Base-by-base conservation (phyloP, 1,140 invertebrate genomes). In the Globodera rostochiensis region DNA sequence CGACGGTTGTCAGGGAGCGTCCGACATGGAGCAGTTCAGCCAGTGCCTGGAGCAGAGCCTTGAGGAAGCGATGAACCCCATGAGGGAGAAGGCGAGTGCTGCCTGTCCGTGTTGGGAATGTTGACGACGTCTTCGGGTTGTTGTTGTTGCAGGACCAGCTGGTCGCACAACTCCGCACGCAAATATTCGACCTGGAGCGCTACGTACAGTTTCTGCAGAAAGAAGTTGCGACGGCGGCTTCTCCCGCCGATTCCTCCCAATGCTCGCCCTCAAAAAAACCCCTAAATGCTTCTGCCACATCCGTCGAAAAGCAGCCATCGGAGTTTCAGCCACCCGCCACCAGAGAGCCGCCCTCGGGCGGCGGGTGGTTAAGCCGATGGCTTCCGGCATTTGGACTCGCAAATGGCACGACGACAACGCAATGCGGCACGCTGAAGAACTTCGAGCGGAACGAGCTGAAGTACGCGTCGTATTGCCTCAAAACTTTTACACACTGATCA, bases 191-290 rank as follows among this genome's bases (percentile, higher is more conserved):
- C 91, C 92, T 99, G 89, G 97, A 99, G 90, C 93, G 96, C 81
- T 99, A 98, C 90, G 98, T 99, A 87, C 93, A 95, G 86, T 96
- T 98, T 88, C 92, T 99, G 79, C 97, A 98, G 93, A 94, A 93
- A 90, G 93, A 91, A 78, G 74, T 73, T 0, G 47, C 60, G 19
- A 53, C 25, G 45, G 15, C 25, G 3, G n/a, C 9, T 9, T 25
- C 45, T 82, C 49, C 70, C 45, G 80, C n/a, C 50, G 25, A n/a
- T 8, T 77, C n/a, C 45, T 4, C 50, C 4, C 57, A 19, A 19
- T 13, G 57, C 57, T 64, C 57, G 6, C 69, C 69, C 6, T 45
- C 69, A 71, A 71, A 71, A 19, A 19, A 21, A 19, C 69, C 69
- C 5, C 69, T 71, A 11, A 71, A 64, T 19, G 57, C 53, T 53